Conservation (phyloP, 2,113 vertebrate genomes). For the Morone chrysops region DNA sequence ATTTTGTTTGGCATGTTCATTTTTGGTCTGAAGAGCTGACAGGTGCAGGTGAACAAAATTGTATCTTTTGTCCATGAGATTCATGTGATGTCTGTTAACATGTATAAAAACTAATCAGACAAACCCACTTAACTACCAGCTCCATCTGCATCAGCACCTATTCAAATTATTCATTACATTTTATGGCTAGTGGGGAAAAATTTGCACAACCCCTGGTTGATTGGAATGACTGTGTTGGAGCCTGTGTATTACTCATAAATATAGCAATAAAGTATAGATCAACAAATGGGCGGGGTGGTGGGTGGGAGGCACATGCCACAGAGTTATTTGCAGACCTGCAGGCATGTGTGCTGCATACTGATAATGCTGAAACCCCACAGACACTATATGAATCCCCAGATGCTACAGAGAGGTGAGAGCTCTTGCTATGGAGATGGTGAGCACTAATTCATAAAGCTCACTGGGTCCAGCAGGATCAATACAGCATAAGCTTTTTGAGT, state of each 20-base stretch:
- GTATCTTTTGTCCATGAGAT: background rate
- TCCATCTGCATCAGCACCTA: slow-evolving; percentile 70
- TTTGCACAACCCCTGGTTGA: slow-evolving; percentile 59
- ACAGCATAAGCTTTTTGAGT: slow-evolving; percentile 28
- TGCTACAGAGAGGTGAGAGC: slow-evolving; percentile 65
- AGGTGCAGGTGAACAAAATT: background rate
- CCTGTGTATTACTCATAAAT: slow-evolving; percentile 72
- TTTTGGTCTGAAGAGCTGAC: slow-evolving; percentile 3
- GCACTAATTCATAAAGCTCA: slow-evolving; percentile 64
- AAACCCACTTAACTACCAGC: slow-evolving; percentile 54
- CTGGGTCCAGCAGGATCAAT: slow-evolving; percentile 54
- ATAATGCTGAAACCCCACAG: slow-evolving; percentile 63
- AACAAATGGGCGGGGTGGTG: slow-evolving; percentile 63
- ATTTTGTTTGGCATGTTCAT: slow-evolving; percentile 37
- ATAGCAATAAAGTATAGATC: slow-evolving; percentile 73
- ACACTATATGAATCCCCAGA: slow-evolving; percentile 63
- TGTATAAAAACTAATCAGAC: slow-evolving; percentile 44
- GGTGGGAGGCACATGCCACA: slow-evolving; percentile 31
- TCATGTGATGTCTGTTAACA: background rate
- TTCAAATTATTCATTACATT: slow-evolving; percentile 75
- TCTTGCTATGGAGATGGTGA: slow-evolving; percentile 49
- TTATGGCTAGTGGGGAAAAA: slow-evolving; percentile 52
- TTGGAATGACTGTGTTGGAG: slow-evolving; percentile 64
- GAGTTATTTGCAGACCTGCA: slow-evolving; percentile 73
- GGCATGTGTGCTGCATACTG: slow-evolving; percentile 71